A percentile compares a stretch with the other conserved stretches of the same genome.
phyloP scores from a whole-genome alignment of 30 jellyfish, hydroid and myxozoan genomes.

The Turritopsis dohrnii region DNA sequence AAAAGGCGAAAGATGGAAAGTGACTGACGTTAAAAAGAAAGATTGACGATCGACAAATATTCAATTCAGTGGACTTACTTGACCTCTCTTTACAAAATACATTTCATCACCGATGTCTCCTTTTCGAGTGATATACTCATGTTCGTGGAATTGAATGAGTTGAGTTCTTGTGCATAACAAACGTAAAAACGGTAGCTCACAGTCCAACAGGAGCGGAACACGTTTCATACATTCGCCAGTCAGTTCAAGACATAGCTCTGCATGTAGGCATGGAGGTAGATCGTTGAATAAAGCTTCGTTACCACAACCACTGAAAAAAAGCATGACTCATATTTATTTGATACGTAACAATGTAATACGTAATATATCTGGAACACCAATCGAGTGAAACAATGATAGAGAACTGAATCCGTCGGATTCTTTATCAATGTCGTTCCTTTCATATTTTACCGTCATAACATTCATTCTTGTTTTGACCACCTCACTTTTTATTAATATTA shows the following conservation, averaged over 20 bases:
- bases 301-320: slow-evolving; percentile 37
- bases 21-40: not conserved
- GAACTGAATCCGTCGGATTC: too few species aligned
- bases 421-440: too few species aligned
- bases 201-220: slow-evolving; percentile 47
- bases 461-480: too few species aligned
- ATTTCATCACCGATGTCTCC: slow-evolving; percentile 60
- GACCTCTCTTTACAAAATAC: slow-evolving; percentile 54
- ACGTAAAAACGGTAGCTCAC: slow-evolving; percentile 56
- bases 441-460: too few species aligned
- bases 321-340: too few species aligned
- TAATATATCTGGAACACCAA: too few species aligned
- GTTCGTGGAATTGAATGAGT: slow-evolving; percentile 43
- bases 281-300: slow-evolving; percentile 31
- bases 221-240: slow-evolving; percentile 46
- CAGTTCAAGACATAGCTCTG: slow-evolving; percentile 46
- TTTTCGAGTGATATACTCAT: slow-evolving; percentile 40
- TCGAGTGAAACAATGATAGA: too few species aligned
- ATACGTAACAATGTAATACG: too few species aligned
- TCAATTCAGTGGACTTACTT: slow-evolving; percentile 39
- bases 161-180: slow-evolving; percentile 49
- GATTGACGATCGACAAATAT: too few species aligned
- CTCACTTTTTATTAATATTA: too few species aligned
- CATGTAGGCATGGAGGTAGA: slow-evolving; percentile 60
- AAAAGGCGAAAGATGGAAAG: too few species aligned